Base-by-base conservation (phyloP, 2,113 vertebrate genomes). In the Pristiophorus japonicus region DNA sequence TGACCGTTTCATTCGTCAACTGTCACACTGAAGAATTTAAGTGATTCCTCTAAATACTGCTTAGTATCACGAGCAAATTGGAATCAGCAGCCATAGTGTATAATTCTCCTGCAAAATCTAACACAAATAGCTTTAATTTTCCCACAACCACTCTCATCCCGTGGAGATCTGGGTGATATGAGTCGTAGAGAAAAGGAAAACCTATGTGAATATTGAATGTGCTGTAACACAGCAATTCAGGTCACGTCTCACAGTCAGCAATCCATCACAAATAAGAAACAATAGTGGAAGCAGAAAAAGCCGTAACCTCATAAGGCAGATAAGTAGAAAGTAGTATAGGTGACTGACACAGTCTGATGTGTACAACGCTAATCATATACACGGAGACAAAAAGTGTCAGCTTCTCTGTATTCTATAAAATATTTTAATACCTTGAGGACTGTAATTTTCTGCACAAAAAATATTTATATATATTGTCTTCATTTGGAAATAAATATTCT, bases 11-110 rank as follows among this genome's bases (percentile, higher is more conserved):
- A 70, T 96, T 96, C 96, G 63, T 96, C 96, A 97, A 38, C 0
- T 81, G n/a, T 95, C 95, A 96, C 67, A 94, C 47, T 96, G 96
- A 97, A 96, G 91, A 97, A 97, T 96, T 95, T 70, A 95, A 96
- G 81, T 84, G 75, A 96, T 96, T 42, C 95, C 62, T 95, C 87
- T 55, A 96, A 30, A 97, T 96, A 96, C 96, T 84, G 73, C 95
- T 97, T 96, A 96, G 96, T 88, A 96, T 95, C 70, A 95, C 1
- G 27, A 3, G 20, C 96, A 96, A 70, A 75, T 96, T 96, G 96
- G 96, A 96, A 96, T 97, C 70, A 81, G 47, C 95, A 96, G 47
- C 3, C 18, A 96, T 4, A 0, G 59, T 95, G 96, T 96, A 42
- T 38, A 96, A 96, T 95, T 96, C 95, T 85, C 96, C 88, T n/a